Evolutionary conservation across 2,797 vertebrate species (phyloP).

Genomic region (Atherinosoma microstoma): DNA sequence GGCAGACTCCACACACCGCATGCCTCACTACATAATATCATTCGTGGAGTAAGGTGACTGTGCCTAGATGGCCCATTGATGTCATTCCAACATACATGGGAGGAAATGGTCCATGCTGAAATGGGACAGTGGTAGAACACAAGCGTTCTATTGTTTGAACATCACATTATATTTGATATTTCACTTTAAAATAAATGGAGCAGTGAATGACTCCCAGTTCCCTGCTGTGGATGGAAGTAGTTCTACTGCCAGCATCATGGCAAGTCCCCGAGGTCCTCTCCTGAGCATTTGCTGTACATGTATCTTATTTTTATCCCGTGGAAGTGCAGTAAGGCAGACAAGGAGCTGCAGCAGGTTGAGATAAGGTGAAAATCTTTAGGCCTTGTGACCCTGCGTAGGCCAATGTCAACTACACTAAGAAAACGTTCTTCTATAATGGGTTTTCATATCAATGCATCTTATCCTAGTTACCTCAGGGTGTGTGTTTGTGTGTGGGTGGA

Average conservation of each 20-base stretch:
- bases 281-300: conserved; percentile 60
- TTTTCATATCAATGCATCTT: conserved; percentile 25
- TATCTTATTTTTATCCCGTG: conserved; percentile 67
- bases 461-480: conserved; percentile 7
- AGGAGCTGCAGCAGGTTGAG: conserved; percentile 28
- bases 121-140: conserved; percentile 37
- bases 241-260: conserved; percentile 55
- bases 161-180: conserved; percentile 71
- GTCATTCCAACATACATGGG: conserved; percentile 38
- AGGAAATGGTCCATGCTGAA: conserved; percentile 61
- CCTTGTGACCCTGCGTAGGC: conserved; percentile 40
- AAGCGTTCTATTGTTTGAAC: conserved; percentile 63
- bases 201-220: conserved; percentile 66
- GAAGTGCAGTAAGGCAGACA: conserved; percentile 36
- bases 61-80: conserved; percentile 43
- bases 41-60: conserved; percentile 44
- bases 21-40: conserved; percentile 28
- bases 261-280: conserved; percentile 61
- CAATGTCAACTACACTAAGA: conserved; percentile 6
- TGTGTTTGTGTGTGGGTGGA: conserved; percentile 32
- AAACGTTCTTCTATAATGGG: conserved; percentile 1
- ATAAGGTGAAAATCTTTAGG: conserved; percentile 30
- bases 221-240: conserved; percentile 57
- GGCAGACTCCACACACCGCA: conserved; percentile 30
- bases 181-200: conserved; percentile 77